Conservation (phyloP, 2,888 invertebrate genomes). For the Tiliacea aurago region DNA sequence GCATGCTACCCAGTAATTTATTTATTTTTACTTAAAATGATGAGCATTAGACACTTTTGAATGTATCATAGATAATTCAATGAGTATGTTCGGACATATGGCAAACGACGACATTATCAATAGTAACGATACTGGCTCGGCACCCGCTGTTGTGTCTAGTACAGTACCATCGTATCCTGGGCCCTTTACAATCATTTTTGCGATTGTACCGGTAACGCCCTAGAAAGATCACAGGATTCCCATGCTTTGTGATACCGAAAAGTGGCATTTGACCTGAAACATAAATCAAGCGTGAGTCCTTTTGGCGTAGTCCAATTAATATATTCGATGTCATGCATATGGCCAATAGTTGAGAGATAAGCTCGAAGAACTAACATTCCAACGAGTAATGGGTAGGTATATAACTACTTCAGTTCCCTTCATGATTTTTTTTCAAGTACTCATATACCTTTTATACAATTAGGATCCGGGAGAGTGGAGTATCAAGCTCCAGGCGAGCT, state of each 20-base stretch:
- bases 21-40: too few relatives aligned
- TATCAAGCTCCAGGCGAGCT: too few relatives aligned
- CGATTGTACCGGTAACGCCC: constrained; percentile 45
- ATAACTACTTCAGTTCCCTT: not conserved
- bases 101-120: constrained; percentile 9
- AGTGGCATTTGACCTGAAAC: constrained; percentile 31
- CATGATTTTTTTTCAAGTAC: not conserved
- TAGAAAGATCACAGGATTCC: constrained; percentile 44
- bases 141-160: constrained; percentile 31
- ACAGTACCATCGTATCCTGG: constrained; percentile 43
- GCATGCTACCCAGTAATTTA: too few relatives aligned
- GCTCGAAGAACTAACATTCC: not conserved
- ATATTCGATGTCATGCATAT: not conserved
- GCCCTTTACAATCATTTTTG: constrained; percentile 17
- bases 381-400: not conserved
- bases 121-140: constrained; percentile 36
- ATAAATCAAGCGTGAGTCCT: not conserved
- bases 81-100: constrained; percentile 30
- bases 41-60: not conserved
- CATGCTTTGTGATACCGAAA: constrained; percentile 28
- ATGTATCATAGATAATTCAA: not conserved
- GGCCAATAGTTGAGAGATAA: not conserved
- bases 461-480: not conserved
- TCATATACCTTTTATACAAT: not conserved
- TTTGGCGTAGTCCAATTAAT: not conserved